Evolutionary conservation across 2,113 vertebrate species (phyloP), one percentile per base, ranked within the genome.

Genomic region (Myiozetetes cayanensis): DNA sequence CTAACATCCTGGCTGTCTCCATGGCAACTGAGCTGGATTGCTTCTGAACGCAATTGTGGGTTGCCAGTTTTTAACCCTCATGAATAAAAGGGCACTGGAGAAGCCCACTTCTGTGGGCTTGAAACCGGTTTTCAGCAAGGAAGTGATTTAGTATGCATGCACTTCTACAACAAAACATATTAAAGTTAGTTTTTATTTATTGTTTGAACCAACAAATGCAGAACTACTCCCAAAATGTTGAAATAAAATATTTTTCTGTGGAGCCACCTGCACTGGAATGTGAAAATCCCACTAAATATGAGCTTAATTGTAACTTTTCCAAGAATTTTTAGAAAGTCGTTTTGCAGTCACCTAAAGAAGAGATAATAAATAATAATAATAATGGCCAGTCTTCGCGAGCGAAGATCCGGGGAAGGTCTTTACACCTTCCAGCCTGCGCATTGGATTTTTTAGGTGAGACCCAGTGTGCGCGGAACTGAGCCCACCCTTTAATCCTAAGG

Each of bases 11-110:
- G 25, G 20, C 41, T 43, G 76, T 97, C 92, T 91, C 96, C 92
- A 94, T 94, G 93, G 94, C 84, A 96, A 96, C 95, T 9, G 59
- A 89, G 55, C 68, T 86, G 72, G 62, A 84, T 52, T 82, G 55
- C 78, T 85, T 85, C 76, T 52, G 41, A 62, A 85, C 31, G 31
- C 4, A 6, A 47, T 33, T 78, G 56, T 62, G 81, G 59, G 62
- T 53, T 91, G 88, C 56, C 65, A 72, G 79, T 73, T 94, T 94
- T 79, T 80, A 95, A 86, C 73, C 73, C 53, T 82, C 59, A 63
- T 79, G 58, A 93, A 76, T 79, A 91, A 84, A 73, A 85, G 58
- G 59, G 33, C 58, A 83, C 12, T 74, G 75, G 46, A 90, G 73
- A 84, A 94, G 43, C 23, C 46, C 56, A 71, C 43, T 82, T 53